Percentiles rank a stretch among this genome's conserved stretches.
These are phyloP conservation scores for Phoronis australis DNA, from an alignment of 2,888 invertebrate species.

Conservation along the genomic window DNA sequence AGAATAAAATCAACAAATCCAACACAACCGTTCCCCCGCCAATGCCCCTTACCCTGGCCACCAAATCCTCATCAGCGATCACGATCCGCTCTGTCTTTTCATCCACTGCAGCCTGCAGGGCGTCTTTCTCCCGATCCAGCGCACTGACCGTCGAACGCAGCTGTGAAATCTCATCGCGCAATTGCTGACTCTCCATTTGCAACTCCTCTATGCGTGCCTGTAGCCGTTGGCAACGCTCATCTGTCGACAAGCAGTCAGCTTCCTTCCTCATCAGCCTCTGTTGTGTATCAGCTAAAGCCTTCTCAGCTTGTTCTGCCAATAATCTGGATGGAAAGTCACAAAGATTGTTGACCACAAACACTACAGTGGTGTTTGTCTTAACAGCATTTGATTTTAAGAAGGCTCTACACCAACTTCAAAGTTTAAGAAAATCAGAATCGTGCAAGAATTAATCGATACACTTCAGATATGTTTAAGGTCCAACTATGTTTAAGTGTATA, in stretches of 20 bases:
- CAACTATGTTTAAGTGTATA: no score
- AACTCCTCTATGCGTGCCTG: slow-evolving; percentile 35
- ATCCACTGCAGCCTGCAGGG: slow-evolving; percentile 43
- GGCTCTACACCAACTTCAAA: no score
- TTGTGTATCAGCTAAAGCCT: slow-evolving; percentile 38
- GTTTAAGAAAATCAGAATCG: no score
- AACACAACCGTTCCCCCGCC: no score
- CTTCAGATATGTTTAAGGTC: no score
- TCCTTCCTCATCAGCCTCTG: slow-evolving; percentile 35
- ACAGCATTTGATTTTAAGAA: no score
- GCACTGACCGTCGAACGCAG: slow-evolving; percentile 36
- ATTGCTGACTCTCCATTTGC: slow-evolving; percentile 18
- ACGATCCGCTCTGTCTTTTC: slow-evolving; percentile 46
- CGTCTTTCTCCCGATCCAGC: slow-evolving; percentile 49
- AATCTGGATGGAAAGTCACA: slow-evolving; percentile 26
- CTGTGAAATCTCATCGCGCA: slow-evolving; percentile 38
- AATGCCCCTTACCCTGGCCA: slow-evolving; percentile 32
- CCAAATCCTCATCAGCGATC: slow-evolving; percentile 36
- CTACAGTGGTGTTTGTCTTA: no score
- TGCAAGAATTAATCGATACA: no score
- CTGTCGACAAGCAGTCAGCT: slow-evolving; percentile 36
- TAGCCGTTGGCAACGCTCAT: slow-evolving; percentile 28
- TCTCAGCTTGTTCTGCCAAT: slow-evolving; percentile 48
- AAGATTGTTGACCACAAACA: no score
- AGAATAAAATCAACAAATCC: no score